Evolutionary conservation across 2,888 invertebrate genomes (phyloP), one percentile per base, ranked within the genome.

Genomic region (Eristalis pertinax): DNA sequence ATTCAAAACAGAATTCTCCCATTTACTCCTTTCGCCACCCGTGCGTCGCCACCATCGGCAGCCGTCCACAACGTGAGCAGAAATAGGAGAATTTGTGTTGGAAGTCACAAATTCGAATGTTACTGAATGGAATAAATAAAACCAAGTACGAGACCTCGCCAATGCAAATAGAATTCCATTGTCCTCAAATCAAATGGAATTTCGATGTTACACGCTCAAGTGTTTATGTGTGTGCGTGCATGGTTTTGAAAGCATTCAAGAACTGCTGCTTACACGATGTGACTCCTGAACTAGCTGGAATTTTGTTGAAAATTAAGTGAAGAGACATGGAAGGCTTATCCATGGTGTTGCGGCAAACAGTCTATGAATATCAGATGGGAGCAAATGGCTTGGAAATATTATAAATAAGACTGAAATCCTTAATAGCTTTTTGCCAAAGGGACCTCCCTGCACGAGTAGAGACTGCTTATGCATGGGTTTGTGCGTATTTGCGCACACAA

Each of bases 221-320:
- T 50, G 50, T 7, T 1, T 26, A 19, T 50, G 19, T 50, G 19
- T 50, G 50, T 1, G 50, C 19, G 19, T 50, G 50, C 50, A 8
- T 19, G 43, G 19, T n/a, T 50, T 50, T 38, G 38, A 38, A 38
- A 38, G 38, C 38, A 38, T 38, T 38, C 38, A 13, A 38, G 43
- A 43, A 10, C 43, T 50, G n/a, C 50, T 50, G n/a, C 50, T n/a
- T 19, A 50, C 50, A 50, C 19, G 50, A 50, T 19, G 50, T 50
- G 50, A 50, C 50, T 50, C 50, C 43, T 43, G 50, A 50, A 50
- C n/a, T 50, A 50, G 50, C 19, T 69, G 32, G 43, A 63, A 69
- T 77, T 77, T 63, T 77, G 68, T 50, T 65, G 65, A 63, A 77
- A 43, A 19, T 50, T 19, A 19, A 19, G 50, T 50, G 19, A 50